Percentiles rank a stretch among this genome's conserved stretches.
Evolutionary conservation across 2,797 vertebrate species (phyloP).

Genomic region (Pagetopsis macropterus): DNA sequence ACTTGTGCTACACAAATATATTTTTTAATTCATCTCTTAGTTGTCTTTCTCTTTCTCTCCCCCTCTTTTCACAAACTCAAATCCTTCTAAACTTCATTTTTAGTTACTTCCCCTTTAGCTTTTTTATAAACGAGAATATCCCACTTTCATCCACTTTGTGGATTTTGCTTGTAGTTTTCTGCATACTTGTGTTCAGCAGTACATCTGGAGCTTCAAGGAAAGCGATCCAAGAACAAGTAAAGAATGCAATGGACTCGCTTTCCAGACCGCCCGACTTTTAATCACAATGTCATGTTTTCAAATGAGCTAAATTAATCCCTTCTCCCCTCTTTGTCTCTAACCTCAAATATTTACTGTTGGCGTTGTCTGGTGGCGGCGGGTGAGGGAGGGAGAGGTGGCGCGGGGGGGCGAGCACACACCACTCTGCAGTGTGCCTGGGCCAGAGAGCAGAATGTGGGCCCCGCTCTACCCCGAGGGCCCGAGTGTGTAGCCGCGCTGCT

Average conservation of each 20-base stretch:
- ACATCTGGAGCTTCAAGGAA: slow-evolving; percentile 37
- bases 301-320: slow-evolving; percentile 78
- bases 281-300: slow-evolving; percentile 81
- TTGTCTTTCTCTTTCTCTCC: slow-evolving; percentile 16
- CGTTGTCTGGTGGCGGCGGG: slow-evolving; percentile 73
- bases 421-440: slow-evolving; percentile 65
- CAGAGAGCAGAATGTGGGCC: slow-evolving; percentile 63
- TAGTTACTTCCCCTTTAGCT: not conserved
- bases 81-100: slow-evolving; percentile 1
- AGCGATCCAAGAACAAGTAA: slow-evolving; percentile 15
- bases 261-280: slow-evolving; percentile 67
- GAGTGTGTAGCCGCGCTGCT: slow-evolving; percentile 70
- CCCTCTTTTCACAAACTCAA: slow-evolving; percentile 3
- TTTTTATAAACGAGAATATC: slow-evolving; percentile 5
- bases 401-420: slow-evolving; percentile 53
- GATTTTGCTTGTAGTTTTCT: slow-evolving; percentile 6
- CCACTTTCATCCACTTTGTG: slow-evolving; percentile 18
- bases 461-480: slow-evolving; percentile 64
- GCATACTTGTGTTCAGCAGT: slow-evolving; percentile 13
- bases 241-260: slow-evolving; percentile 38
- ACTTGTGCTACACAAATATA: no score
- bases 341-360: slow-evolving; percentile 84
- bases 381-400: slow-evolving; percentile 43
- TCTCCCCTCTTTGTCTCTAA: slow-evolving; percentile 78
- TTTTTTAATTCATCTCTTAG: not conserved